These are phyloP conservation scores for Proterorhinus semilunaris DNA, from an alignment of 2,113 vertebrate species.

Conservation along the genomic window DNA sequence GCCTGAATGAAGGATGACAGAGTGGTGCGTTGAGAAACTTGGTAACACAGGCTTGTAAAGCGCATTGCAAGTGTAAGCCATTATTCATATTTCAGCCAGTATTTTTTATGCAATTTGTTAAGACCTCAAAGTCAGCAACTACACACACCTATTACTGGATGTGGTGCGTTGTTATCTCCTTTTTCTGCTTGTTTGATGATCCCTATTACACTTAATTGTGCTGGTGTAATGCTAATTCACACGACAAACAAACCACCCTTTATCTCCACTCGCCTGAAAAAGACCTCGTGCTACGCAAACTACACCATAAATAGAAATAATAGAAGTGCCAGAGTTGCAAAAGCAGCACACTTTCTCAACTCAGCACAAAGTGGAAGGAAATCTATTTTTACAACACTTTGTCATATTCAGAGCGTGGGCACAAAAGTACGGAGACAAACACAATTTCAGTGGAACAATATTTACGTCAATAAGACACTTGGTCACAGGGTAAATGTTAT, in stretches of 20 bases:
- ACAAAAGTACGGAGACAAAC: background rate
- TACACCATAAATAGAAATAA: background rate
- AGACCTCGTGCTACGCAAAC: background rate
- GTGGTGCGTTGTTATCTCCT: too few relatives aligned
- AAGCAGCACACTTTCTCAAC: background rate
- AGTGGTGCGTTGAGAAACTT: too few relatives aligned
- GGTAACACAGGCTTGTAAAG: too few relatives aligned
- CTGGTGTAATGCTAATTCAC: background rate
- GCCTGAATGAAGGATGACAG: too few relatives aligned
- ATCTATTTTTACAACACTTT: conserved; percentile 17
- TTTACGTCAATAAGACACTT: background rate
- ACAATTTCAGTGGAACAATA: background rate
- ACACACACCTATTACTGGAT: too few relatives aligned
- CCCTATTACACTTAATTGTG: background rate
- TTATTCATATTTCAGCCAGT: too few relatives aligned
- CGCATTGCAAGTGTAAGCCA: too few relatives aligned
- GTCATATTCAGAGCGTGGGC: background rate
- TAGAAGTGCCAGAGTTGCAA: background rate
- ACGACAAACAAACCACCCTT: background rate
- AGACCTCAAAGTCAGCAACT: too few relatives aligned
- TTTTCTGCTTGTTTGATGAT: background rate
- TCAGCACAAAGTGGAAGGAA: conserved; percentile 8
- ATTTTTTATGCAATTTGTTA: too few relatives aligned
- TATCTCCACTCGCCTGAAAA: background rate
- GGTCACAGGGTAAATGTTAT: too few relatives aligned